phyloP scores from a whole-genome alignment of 2,113 vertebrate genomes.

The Mus musculus region DNA sequence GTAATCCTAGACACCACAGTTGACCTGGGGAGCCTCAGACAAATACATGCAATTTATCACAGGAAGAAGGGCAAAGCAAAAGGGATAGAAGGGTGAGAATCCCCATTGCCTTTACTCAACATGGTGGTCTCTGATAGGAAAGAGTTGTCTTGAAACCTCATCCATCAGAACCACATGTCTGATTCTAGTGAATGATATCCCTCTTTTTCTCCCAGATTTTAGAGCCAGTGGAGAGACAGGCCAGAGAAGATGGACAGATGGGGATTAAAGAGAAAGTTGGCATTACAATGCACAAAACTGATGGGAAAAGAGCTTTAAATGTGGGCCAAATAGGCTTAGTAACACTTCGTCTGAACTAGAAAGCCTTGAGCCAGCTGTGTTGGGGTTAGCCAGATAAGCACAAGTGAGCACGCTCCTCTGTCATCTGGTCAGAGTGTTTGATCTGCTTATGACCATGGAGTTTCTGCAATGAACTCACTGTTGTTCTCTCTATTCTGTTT shows the following conservation, averaged over 20 bases:
- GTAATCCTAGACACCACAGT: not conserved
- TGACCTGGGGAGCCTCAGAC: not conserved
- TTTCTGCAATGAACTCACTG: not conserved
- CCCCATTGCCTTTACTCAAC: not conserved
- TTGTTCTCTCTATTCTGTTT: not conserved
- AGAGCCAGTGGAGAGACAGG: not conserved
- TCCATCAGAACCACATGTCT: not conserved
- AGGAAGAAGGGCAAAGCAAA: not conserved
- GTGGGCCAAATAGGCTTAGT: not conserved
- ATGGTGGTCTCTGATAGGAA: not conserved
- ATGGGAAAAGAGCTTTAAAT: slow-evolving; percentile 22
- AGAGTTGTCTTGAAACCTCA: not conserved
- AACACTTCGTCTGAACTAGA: not conserved
- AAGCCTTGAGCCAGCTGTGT: not conserved
- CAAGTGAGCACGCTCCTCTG: not conserved
- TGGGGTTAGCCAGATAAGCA: not conserved
- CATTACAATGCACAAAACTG: slow-evolving; percentile 2
- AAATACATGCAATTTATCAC: not conserved
- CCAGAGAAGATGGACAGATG: slow-evolving; percentile 38
- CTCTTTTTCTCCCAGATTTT: slow-evolving; percentile 46
- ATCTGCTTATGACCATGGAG: not conserved
- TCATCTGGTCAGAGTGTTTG: not conserved
- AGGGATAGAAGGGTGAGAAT: not conserved
- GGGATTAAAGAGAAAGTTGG: slow-evolving; percentile 39
- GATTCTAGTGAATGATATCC: not conserved